These are phyloP conservation scores for Amorpha juglandis DNA, from an alignment of 2,888 invertebrate genomes.

Conservation along the genomic window DNA sequence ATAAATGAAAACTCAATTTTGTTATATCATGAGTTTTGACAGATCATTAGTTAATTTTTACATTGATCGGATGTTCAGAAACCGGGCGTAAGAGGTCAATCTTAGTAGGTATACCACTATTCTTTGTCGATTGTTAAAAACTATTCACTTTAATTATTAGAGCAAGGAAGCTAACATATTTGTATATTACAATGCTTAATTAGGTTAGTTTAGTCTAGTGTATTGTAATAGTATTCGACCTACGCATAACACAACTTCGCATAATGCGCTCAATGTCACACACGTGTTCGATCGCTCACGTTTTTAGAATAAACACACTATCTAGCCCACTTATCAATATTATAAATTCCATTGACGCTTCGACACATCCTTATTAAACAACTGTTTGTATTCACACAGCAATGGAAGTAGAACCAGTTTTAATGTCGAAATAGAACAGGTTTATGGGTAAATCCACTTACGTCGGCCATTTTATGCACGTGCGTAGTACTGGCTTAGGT, in stretches of 20 bases:
- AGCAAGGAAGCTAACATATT: background rate
- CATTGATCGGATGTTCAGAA: too few species aligned
- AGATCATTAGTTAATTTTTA: too few species aligned
- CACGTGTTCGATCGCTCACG: conserved; percentile 34
- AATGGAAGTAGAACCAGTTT: background rate
- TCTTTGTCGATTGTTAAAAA: too few species aligned
- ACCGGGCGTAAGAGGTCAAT: too few species aligned
- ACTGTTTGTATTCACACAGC: background rate
- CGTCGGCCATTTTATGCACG: conserved; percentile 29
- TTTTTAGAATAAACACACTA: conserved; percentile 6
- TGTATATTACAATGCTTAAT: background rate
- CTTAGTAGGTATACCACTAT: too few species aligned
- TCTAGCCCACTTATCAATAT: background rate
- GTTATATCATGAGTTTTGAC: too few species aligned
- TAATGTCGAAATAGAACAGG: background rate
- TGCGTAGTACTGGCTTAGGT: conserved; percentile 27
- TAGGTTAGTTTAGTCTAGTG: conserved; percentile 6
- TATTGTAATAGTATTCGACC: conserved; percentile 19
- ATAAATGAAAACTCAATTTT: too few species aligned
- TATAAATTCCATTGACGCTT: conserved; percentile 11
- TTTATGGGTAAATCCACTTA: background rate
- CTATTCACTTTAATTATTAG: too few species aligned
- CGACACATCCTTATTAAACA: background rate
- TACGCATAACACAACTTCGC: conserved; percentile 13
- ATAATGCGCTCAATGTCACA: conserved; percentile 32